Percentiles rank a stretch among this genome's conserved stretches.
Conservation (phyloP, 2,797 vertebrate species). For the Pangasius djambal region DNA sequence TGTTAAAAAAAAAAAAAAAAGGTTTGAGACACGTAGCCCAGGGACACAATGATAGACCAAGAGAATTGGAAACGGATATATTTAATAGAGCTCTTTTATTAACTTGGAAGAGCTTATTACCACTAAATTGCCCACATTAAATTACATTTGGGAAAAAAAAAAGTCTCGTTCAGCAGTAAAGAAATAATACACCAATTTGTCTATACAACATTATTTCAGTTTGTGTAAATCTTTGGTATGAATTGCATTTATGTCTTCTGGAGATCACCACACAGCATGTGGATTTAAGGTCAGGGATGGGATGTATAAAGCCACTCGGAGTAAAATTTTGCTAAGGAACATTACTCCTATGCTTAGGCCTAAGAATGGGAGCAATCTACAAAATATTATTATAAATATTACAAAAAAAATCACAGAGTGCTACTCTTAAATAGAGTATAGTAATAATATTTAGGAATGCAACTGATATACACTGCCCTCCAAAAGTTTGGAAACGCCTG, state of each 20-base stretch:
- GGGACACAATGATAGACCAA: background rate
- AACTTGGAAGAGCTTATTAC: background rate
- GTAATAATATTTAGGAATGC: background rate
- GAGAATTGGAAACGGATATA: slow-evolving; percentile 7
- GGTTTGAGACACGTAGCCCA: background rate
- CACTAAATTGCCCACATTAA: background rate
- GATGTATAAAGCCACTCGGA: background rate
- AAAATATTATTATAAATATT: background rate
- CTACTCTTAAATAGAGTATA: background rate
- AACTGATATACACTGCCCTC: no score
- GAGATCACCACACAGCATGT: background rate
- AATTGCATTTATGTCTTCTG: background rate
- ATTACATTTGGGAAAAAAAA: background rate
- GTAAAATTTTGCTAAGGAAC: no score
- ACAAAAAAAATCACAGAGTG: background rate
- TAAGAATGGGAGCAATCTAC: background rate
- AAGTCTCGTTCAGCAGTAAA: background rate
- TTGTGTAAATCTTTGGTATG: background rate
- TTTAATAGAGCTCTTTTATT: background rate
- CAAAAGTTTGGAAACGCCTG: no score
- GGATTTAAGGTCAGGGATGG: background rate
- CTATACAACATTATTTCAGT: background rate
- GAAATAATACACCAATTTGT: background rate
- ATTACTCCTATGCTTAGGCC: background rate
- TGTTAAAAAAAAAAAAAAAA: background rate